These are phyloP conservation scores for Lutjanus campechanus DNA, from an alignment of 2,797 vertebrate species.

Conservation along the genomic window DNA sequence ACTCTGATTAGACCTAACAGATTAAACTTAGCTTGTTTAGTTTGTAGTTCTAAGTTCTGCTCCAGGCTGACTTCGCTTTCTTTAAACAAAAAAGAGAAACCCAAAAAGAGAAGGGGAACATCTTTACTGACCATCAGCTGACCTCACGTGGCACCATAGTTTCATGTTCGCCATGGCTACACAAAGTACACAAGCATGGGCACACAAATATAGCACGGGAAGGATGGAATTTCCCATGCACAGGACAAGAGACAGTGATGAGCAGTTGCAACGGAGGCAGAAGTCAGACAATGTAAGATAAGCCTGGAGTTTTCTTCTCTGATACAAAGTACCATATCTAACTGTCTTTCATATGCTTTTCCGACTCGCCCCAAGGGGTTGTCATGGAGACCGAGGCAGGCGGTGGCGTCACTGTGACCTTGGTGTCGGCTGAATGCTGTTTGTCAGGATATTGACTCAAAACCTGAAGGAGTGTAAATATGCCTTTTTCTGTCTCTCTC, in stretches of 20 bases:
- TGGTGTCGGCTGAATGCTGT: conserved; percentile 40
- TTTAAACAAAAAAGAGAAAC: not conserved
- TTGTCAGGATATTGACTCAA: conserved; percentile 59
- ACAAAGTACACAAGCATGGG: conserved; percentile 2
- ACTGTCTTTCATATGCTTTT: conserved; percentile 39
- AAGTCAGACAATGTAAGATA: conserved; percentile 27
- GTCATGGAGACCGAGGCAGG: conserved; percentile 66
- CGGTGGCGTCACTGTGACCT: conserved; percentile 46
- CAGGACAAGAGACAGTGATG: conserved; percentile 20
- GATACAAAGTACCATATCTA: conserved; percentile 13
- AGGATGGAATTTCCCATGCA: conserved; percentile 42
- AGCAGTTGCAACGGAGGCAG: not conserved
- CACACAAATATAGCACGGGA: conserved; percentile 33
- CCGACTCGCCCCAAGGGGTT: conserved; percentile 37
- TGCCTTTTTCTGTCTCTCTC: not conserved
- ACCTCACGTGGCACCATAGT: conserved; percentile 1
- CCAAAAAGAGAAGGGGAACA: not conserved
- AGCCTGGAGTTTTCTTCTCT: conserved; percentile 1
- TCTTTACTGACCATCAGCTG: conserved; percentile 10
- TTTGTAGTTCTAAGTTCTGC: not conserved
- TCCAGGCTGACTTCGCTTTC: not conserved
- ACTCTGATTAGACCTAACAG: too few relatives aligned
- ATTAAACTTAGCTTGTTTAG: not conserved
- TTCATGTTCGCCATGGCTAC: conserved; percentile 25
- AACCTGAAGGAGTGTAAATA: conserved; percentile 57